phyloP scores from a whole-genome alignment of 2,888 invertebrate genomes.

The Leptothorax acervorum region DNA sequence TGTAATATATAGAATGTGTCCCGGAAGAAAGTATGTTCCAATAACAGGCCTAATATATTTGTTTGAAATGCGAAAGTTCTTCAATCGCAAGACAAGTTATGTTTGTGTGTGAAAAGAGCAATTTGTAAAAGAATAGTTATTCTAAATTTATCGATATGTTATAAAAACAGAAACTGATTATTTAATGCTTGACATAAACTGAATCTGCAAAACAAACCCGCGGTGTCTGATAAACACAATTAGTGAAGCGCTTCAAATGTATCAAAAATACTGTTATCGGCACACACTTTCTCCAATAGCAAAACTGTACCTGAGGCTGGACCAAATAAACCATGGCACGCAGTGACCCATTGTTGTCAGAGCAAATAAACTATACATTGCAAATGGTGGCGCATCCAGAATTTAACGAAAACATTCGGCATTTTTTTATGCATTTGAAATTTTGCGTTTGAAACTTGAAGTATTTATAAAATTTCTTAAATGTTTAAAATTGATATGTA shows the following conservation, averaged over 20 bases:
- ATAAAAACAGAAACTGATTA: slow-evolving; percentile 1
- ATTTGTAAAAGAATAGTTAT: not conserved
- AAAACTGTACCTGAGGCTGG: slow-evolving; percentile 67
- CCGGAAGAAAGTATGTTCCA: not conserved
- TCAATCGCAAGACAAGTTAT: not conserved
- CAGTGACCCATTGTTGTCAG: slow-evolving; percentile 30
- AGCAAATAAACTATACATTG: slow-evolving; percentile 20
- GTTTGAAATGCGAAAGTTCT: not conserved
- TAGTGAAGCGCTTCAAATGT: not conserved
- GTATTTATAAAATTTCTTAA: not conserved
- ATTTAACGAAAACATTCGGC: slow-evolving; percentile 16
- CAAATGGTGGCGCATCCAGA: not conserved
- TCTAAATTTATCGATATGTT: not conserved
- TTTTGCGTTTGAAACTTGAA: not conserved
- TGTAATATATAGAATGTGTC: slow-evolving; percentile 22
- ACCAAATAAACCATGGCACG: slow-evolving; percentile 60
- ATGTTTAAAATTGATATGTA: not conserved
- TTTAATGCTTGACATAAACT: not conserved
- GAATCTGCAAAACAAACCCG: not conserved
- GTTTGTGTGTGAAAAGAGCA: not conserved
- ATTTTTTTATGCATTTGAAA: slow-evolving; percentile 2
- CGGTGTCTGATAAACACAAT: not conserved
- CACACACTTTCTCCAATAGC: slow-evolving; percentile 34
- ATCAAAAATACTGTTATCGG: slow-evolving; percentile 38
- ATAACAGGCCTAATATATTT: slow-evolving; percentile 15